phyloP scores from a whole-genome alignment of 2,888 invertebrate genomes.

The Conistra vaccinii region DNA sequence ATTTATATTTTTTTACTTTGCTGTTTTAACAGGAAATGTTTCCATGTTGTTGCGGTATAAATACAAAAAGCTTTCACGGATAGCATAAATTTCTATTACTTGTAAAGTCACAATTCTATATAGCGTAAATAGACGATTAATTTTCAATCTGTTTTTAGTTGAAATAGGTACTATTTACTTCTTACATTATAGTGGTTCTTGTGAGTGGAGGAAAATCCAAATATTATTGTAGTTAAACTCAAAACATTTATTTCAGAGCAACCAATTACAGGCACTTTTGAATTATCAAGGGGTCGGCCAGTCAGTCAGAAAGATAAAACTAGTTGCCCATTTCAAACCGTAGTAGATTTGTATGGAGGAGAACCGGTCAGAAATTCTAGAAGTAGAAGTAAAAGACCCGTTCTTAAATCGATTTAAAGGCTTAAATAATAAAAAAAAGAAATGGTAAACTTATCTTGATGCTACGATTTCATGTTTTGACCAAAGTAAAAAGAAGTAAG shows the following conservation, averaged over 20 bases:
- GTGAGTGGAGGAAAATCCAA: not conserved
- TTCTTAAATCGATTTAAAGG: constrained; percentile 21
- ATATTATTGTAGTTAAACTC: not conserved
- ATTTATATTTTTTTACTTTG: constrained; percentile 59
- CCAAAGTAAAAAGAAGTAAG: constrained; percentile 33
- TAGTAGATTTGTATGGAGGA: too few species aligned
- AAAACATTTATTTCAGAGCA: too few species aligned
- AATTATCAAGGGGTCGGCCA: too few species aligned
- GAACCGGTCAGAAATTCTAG: too few species aligned
- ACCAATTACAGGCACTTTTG: too few species aligned
- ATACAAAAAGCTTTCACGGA: constrained; percentile 55
- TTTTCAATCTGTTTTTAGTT: not conserved
- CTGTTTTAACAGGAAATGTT: constrained; percentile 47
- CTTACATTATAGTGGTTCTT: not conserved
- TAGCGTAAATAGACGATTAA: not conserved
- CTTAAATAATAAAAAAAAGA: constrained; percentile 39
- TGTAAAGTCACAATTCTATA: not conserved
- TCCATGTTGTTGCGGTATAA: constrained; percentile 37
- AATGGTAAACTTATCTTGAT: constrained; percentile 37
- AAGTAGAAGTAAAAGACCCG: not conserved
- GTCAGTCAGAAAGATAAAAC: too few species aligned
- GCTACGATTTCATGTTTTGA: constrained; percentile 28
- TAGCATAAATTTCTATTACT: constrained; percentile 5
- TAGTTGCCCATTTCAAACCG: too few species aligned
- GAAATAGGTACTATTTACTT: not conserved